Percentiles rank a stretch among this genome's conserved stretches.
Evolutionary conservation across 2,888 invertebrate genomes (phyloP).

Genomic region (Agriopis leucophaearia): DNA sequence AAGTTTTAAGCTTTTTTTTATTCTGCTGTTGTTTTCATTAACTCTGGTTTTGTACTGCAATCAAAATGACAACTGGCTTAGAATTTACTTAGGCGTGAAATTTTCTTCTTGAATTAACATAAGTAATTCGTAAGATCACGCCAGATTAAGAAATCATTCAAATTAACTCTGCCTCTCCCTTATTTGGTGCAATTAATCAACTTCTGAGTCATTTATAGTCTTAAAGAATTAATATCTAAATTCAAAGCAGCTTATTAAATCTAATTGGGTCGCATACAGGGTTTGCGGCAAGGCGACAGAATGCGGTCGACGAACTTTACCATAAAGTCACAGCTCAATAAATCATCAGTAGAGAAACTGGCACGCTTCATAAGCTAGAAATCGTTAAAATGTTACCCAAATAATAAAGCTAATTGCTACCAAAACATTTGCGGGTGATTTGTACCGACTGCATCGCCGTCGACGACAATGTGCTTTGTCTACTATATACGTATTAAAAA

Average conservation of each 20-base stretch:
- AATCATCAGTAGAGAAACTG: constrained; percentile 11
- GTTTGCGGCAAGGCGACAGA: constrained; percentile 53
- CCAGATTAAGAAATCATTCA: not conserved
- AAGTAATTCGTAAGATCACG: not conserved
- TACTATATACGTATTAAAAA: no score
- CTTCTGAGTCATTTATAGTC: not conserved
- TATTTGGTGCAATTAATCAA: not conserved
- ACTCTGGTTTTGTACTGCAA: no score
- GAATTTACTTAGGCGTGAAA: not conserved
- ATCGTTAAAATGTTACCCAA: not conserved
- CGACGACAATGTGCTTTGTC: no score
- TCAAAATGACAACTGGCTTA: not conserved
- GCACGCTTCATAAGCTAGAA: not conserved
- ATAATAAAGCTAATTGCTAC: no score
- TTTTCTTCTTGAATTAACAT: not conserved
- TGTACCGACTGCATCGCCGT: no score
- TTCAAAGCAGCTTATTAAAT: constrained; percentile 38
- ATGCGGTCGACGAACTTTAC: constrained; percentile 62
- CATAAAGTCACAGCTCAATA: constrained; percentile 40
- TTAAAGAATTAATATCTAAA: constrained; percentile 18
- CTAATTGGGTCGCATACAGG: constrained; percentile 42
- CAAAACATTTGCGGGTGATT: no score
- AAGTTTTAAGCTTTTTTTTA: no score
- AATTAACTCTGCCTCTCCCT: not conserved
- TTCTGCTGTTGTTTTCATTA: no score